Conservation (phyloP, 2,113 vertebrate species). For the Silurus meridionalis region DNA sequence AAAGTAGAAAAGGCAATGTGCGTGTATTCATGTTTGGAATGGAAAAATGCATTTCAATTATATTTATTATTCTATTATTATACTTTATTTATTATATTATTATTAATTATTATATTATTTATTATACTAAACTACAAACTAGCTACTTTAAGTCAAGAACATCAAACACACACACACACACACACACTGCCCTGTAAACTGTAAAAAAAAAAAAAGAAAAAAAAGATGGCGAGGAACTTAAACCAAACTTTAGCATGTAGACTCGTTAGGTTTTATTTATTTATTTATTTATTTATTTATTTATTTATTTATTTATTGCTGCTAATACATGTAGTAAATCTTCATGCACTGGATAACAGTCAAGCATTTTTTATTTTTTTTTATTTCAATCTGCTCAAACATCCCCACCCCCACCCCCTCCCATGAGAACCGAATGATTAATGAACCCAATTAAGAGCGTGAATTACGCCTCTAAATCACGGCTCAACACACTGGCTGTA, state of each 20-base stretch:
- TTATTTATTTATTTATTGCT: not conserved
- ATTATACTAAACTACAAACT: too few relatives aligned
- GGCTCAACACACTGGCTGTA: conserved; percentile 9
- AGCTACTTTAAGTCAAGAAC: too few relatives aligned
- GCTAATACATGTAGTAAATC: not conserved
- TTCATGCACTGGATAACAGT: conserved; percentile 4
- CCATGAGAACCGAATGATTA: conserved; percentile 37
- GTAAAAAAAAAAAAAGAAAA: too few relatives aligned
- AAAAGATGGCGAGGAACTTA: too few relatives aligned
- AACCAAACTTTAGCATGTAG: not conserved
- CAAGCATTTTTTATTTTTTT: conserved; percentile 19
- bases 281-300: not conserved
- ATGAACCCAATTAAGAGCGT: conserved; percentile 39
- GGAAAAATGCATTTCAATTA: not conserved
- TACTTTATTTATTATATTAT: too few relatives aligned
- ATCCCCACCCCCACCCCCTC: not conserved
- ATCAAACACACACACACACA: too few relatives aligned
- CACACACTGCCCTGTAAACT: too few relatives aligned
- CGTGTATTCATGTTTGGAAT: too few relatives aligned
- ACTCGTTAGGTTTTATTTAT: not conserved
- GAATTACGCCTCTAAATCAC: conserved; percentile 45
- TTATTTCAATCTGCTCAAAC: conserved; percentile 14
- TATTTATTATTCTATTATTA: too few relatives aligned
- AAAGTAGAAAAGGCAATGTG: too few relatives aligned
- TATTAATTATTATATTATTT: too few relatives aligned